phyloP scores from a whole-genome alignment of 2,113 vertebrate species.

The Collichthys lucidus region DNA sequence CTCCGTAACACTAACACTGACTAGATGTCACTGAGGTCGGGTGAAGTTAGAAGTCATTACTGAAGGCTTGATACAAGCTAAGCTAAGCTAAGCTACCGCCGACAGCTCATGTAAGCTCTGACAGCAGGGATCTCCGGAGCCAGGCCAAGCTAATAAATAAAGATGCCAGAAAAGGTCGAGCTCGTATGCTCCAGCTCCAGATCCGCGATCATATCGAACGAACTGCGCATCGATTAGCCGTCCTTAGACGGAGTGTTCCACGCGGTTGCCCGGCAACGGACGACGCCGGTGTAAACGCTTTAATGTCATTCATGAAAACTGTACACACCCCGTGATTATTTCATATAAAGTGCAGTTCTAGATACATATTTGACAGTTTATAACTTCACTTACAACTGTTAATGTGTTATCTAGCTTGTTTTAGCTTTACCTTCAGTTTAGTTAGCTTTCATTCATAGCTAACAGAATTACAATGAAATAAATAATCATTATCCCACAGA shows the following conservation, averaged over 20 bases:
- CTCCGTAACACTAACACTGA: neutral
- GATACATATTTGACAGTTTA: neutral
- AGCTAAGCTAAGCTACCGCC: conserved; percentile 42
- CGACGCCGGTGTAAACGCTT: neutral
- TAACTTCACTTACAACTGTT: neutral
- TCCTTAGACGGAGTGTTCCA: neutral
- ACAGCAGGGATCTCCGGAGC: neutral
- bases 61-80: neutral
- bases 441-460: neutral
- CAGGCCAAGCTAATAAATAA: conserved; percentile 60
- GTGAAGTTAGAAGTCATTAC: conserved; percentile 44
- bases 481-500: neutral
- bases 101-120: too few species aligned
- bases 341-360: neutral
- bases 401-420: neutral
- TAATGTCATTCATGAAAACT: neutral
- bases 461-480: neutral
- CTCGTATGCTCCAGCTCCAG: rapidly evolving
- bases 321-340: neutral
- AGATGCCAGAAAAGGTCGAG: conserved; percentile 65
- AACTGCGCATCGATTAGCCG: conserved; percentile 51
- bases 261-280: conserved; percentile 46
- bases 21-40: conserved; percentile 50
- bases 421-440: too few species aligned
- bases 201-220: rapidly evolving